Evolutionary conservation across 2,113 vertebrate genomes (phyloP), one percentile per base, ranked within the genome.

Genomic region (Cyanoramphus novaezelandiae): DNA sequence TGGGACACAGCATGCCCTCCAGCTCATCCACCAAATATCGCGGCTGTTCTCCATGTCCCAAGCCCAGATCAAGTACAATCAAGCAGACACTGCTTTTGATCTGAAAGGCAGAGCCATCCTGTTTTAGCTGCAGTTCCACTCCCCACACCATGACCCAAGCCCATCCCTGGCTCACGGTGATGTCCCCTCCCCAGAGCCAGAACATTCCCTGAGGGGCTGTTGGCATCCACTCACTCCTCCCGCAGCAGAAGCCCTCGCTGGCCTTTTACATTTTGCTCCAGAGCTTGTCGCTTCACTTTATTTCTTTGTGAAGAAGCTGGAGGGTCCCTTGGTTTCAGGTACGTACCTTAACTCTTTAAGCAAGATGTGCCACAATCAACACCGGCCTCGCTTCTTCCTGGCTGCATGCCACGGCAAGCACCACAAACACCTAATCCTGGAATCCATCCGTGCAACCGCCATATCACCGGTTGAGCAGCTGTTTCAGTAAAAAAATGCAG

Each of bases 401-500:
- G 44, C 59, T 6, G 31, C 1, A 2, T 20, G 2, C 11, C 33
- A 10, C 19, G 3, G 52, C 6, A 12, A 1, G 8, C 25, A 9
- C 7, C 52, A 11, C n/a, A 8, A 31, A 21, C 49, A 16, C 17
- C 75, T 39, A 55, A 9, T 44, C 57, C 41, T 2, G 17, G n/a
- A 13, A 50, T 3, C 70, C 4, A 6, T 6, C 2, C 43, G 2
- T 28, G 4, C 24, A 5, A 2, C 1, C 3, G 16, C n/a, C 55
- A 2, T 3, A 31, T 0, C 15, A 2, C 44, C 35, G 0, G 3
- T 0, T 1, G 14, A 41, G 23, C 72, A 0, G 47, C 83, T 28
- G 11, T 1, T 19, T 1, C n/a, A 0, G 63, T 3, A 21, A 7
- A 47, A 4, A 3, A 11, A 44, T 6, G 0, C 1, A 1, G n/a